Evolutionary conservation across 2,888 invertebrate species (phyloP).

Genomic region (Drosophila pegasa): DNA sequence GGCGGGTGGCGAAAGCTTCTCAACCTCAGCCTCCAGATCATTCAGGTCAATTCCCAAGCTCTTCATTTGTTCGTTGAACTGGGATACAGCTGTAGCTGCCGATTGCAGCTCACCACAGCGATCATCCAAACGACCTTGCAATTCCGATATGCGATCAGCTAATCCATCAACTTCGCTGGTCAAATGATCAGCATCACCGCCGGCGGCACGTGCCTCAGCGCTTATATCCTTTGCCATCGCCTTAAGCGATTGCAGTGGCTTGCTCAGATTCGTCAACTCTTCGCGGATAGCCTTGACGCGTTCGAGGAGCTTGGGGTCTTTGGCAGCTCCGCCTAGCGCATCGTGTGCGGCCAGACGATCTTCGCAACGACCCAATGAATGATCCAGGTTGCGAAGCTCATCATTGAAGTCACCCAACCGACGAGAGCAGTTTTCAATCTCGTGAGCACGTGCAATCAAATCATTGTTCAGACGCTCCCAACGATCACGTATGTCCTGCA

Average conservation of each 20-base stretch:
- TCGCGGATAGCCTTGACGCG: constrained; percentile 93
- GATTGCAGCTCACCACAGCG: constrained; percentile 92
- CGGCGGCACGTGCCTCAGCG: constrained; percentile 90
- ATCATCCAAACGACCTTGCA: constrained; percentile 91
- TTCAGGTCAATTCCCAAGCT: constrained; percentile 90
- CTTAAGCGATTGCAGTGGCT: constrained; percentile 87
- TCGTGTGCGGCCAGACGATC: constrained; percentile 90
- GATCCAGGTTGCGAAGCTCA: constrained; percentile 92
- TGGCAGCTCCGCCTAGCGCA: constrained; percentile 90
- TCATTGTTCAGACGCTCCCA: constrained; percentile 97
- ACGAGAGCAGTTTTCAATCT: constrained; percentile 91
- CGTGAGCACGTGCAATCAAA: constrained; percentile 84
- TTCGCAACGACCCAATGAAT: constrained; percentile 94
- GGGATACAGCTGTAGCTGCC: constrained; percentile 93
- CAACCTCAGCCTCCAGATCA: constrained; percentile 93
- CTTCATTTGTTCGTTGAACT: constrained; percentile 95
- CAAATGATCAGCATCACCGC: constrained; percentile 91
- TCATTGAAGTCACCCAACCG: constrained; percentile 94
- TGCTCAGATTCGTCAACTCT: constrained; percentile 91
- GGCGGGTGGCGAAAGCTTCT: constrained; percentile 93
- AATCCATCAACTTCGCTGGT: constrained; percentile 92
- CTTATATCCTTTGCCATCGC: constrained; percentile 90
- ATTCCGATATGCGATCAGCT: constrained; percentile 90
- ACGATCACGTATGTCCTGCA: constrained; percentile 92
- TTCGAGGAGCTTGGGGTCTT: constrained; percentile 93